Percentiles rank a stretch among this genome's conserved stretches.
phyloP scores from a whole-genome alignment of 2,113 vertebrate genomes.

The Tetrax tetrax region DNA sequence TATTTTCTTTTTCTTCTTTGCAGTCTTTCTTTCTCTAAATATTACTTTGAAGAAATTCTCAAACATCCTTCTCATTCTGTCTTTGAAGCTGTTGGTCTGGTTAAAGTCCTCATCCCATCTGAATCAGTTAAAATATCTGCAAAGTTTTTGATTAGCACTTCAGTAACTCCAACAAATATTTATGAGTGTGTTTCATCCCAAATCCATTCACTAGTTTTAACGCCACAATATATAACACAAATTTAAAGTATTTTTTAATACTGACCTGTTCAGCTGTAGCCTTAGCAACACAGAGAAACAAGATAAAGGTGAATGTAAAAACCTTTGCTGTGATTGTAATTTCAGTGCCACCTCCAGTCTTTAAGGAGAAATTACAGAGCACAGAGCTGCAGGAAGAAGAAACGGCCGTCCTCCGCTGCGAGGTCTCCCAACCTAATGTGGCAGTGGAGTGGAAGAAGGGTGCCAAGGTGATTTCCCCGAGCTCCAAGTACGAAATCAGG shows the following conservation, averaged over 20 bases:
- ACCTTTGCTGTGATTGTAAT: background rate
- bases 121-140: background rate
- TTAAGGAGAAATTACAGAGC: slow-evolving; percentile 77
- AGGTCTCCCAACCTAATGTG: slow-evolving; percentile 71
- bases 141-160: background rate
- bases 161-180: background rate
- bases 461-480: slow-evolving; percentile 64
- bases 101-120: background rate
- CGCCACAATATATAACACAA: background rate
- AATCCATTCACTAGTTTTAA: background rate
- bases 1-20: background rate
- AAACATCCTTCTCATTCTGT: background rate
- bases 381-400: slow-evolving; percentile 70
- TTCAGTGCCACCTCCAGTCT: slow-evolving; percentile 74
- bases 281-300: accelerated
- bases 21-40: background rate
- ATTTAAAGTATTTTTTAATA: background rate
- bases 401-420: slow-evolving; percentile 70
- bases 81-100: background rate
- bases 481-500: slow-evolving; percentile 77
- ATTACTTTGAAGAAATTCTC: background rate
- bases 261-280: background rate
- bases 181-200: background rate
- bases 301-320: background rate
- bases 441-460: slow-evolving; percentile 77